These are phyloP conservation scores for Hyles lineata DNA, from an alignment of 2,888 invertebrate genomes.

Conservation along the genomic window DNA sequence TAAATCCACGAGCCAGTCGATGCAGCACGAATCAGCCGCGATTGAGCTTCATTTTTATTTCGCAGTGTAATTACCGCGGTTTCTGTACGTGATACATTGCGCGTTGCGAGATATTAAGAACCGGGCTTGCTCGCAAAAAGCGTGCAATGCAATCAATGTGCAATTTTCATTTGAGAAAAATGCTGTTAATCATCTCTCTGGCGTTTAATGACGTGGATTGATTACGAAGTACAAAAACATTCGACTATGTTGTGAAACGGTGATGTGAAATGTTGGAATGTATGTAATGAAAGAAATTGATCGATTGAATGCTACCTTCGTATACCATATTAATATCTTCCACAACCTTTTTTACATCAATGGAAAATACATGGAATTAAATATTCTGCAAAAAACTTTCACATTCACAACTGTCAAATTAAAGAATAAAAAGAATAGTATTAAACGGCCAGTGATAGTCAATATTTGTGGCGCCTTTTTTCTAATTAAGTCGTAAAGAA, in stretches of 20 bases:
- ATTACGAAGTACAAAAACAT: neutral
- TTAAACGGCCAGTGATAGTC: neutral
- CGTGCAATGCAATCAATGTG: slow-evolving; percentile 11
- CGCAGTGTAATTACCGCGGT: slow-evolving; percentile 27
- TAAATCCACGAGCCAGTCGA: slow-evolving; percentile 18
- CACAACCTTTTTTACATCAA: no score
- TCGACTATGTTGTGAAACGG: neutral
- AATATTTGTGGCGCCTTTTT: neutral
- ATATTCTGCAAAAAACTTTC: no score
- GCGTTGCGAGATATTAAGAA: slow-evolving; percentile 16
- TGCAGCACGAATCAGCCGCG: slow-evolving; percentile 13
- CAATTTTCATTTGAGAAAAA: slow-evolving; percentile 5
- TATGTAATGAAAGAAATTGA: neutral
- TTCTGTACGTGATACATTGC: slow-evolving; percentile 16
- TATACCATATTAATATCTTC: neutral
- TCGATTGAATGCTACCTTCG: neutral
- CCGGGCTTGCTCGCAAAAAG: neutral
- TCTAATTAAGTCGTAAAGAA: slow-evolving; percentile 18
- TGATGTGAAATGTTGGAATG: neutral
- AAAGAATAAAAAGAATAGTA: neutral
- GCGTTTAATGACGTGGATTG: neutral
- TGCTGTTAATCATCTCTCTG: neutral
- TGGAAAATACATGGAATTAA: no score
- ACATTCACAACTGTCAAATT: neutral
- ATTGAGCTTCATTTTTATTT: slow-evolving; percentile 22